Evolutionary conservation across 2,888 invertebrate species (phyloP).

Genomic region (Melipona beecheii): DNA sequence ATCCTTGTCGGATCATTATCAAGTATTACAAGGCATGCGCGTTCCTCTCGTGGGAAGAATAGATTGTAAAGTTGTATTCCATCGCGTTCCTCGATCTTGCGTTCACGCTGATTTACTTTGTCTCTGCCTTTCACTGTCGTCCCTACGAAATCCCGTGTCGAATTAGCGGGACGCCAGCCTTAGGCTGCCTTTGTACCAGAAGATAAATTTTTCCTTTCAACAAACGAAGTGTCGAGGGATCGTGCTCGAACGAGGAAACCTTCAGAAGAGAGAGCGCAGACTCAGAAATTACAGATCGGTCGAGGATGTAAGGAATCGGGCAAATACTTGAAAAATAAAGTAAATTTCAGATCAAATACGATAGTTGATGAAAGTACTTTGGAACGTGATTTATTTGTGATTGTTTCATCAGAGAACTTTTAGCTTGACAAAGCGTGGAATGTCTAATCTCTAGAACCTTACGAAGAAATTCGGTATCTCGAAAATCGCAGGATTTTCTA

Average conservation of each 20-base stretch:
- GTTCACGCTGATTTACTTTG: constrained; percentile 55
- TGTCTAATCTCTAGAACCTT: background rate
- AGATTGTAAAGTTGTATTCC: constrained; percentile 50
- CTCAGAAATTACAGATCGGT: background rate
- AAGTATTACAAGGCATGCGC: constrained; percentile 59
- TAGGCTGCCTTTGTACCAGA: background rate
- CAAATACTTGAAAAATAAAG: background rate
- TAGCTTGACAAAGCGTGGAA: background rate
- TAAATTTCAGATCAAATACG: background rate
- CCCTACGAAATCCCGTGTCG: constrained; percentile 13
- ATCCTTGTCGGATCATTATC: constrained; percentile 63
- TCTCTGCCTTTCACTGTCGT: constrained; percentile 28
- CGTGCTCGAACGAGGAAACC: too few relatives aligned
- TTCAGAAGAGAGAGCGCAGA: background rate
- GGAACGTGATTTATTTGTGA: background rate
- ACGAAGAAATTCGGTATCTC: too few relatives aligned
- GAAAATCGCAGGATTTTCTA: background rate
- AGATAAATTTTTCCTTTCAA: background rate
- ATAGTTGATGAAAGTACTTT: too few relatives aligned
- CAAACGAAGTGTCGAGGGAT: background rate
- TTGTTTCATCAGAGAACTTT: background rate
- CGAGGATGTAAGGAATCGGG: background rate
- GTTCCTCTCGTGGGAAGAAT: constrained; percentile 60
- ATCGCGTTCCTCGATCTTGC: constrained; percentile 39
- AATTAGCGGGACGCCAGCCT: constrained; percentile 2